These are phyloP conservation scores for Palythoa grandis DNA, from an alignment of 92 coral and sea anemone genomes.

Conservation along the genomic window DNA sequence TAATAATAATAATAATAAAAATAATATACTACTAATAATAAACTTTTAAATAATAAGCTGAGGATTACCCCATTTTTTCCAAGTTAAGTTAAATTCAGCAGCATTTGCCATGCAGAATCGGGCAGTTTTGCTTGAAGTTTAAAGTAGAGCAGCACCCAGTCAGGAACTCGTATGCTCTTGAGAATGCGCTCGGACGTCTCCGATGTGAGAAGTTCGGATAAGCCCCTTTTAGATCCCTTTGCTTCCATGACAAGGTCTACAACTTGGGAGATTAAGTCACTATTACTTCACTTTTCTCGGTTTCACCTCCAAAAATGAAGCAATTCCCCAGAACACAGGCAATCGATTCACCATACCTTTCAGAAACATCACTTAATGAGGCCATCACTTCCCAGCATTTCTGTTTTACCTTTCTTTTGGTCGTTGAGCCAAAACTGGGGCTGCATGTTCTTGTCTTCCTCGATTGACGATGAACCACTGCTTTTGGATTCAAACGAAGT, in stretches of 20 bases:
- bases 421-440: slow-evolving; percentile 9
- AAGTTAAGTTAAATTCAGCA: slow-evolving; percentile 62
- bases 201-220: slow-evolving; percentile 48
- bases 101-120: slow-evolving; percentile 62
- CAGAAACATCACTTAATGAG: background rate
- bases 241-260: slow-evolving; percentile 54
- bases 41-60: background rate
- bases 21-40: too few relatives aligned
- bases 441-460: slow-evolving; percentile 18
- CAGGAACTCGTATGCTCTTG: slow-evolving; percentile 59
- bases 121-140: slow-evolving; percentile 60
- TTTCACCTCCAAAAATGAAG: slow-evolving; percentile 1
- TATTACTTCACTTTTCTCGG: slow-evolving; percentile 18
- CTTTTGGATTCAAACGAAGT: background rate
- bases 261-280: slow-evolving; percentile 38
- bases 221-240: slow-evolving; percentile 49
- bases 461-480: background rate
- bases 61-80: slow-evolving; percentile 64
- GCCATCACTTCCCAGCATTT: slow-evolving; percentile 32
- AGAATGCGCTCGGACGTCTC: slow-evolving; percentile 25
- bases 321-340: slow-evolving; percentile 24
- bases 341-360: slow-evolving; percentile 14
- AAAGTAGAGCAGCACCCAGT: slow-evolving; percentile 62
- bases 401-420: background rate
- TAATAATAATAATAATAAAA: too few relatives aligned